Conservation (phyloP, 1,140 invertebrate species). For the Cyphomyrmex costatus region DNA sequence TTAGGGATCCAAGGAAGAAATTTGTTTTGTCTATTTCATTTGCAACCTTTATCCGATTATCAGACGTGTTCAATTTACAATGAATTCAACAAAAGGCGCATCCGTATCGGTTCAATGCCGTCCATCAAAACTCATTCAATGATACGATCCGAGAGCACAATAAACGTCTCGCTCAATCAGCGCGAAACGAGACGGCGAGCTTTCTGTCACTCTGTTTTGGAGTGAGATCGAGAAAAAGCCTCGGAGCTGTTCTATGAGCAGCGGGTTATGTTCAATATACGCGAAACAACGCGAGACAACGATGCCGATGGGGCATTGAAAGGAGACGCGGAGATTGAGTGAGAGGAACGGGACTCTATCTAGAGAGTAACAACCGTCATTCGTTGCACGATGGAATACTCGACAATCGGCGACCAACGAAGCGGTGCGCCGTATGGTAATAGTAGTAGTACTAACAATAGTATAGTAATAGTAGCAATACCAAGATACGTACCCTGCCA, state of each 20-base stretch:
- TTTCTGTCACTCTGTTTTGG: conserved; percentile 56
- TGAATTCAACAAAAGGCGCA: conserved; percentile 6
- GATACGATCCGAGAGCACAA: conserved; percentile 42
- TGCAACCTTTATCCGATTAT: conserved; percentile 18
- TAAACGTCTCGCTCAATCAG: conserved; percentile 71
- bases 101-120: conserved; percentile 39
- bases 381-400: not conserved
- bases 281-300: conserved; percentile 48
- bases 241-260: conserved; percentile 13
- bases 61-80: conserved; percentile 20
- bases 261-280: conserved; percentile 61
- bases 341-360: not conserved
- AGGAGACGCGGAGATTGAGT: not conserved
- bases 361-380: not conserved
- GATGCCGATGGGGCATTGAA: conserved; percentile 31
- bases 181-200: conserved; percentile 26
- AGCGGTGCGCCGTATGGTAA: not conserved
- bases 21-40: not conserved
- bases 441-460: not conserved
- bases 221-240: conserved; percentile 18
- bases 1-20: not conserved
- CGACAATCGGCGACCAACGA: not conserved
- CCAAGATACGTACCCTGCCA: conserved; percentile 79
- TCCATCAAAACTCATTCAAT: conserved; percentile 55
- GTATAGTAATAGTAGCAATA: no score